Percentiles rank a stretch among this genome's conserved stretches.
Conservation (phyloP, 2,888 invertebrate genomes). For the Caenorhabditis japonica region DNA sequence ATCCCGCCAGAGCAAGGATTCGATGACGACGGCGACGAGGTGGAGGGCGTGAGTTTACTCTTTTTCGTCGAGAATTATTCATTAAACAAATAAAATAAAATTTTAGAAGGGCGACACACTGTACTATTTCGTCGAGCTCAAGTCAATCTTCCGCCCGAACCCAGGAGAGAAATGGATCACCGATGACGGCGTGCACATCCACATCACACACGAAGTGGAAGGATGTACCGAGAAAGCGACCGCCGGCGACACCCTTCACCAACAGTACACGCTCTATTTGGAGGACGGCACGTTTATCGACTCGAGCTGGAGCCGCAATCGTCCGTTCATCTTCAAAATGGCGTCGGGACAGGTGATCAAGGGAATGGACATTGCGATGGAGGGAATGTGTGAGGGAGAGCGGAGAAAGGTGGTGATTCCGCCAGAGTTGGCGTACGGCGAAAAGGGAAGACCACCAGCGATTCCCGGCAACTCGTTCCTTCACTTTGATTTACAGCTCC, state of each 20-base stretch:
- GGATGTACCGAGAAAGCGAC: conserved; percentile 68
- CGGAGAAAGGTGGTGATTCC: conserved; percentile 73
- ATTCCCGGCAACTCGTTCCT: conserved; percentile 74
- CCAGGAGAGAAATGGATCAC: conserved; percentile 75
- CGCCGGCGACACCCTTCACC: conserved; percentile 73
- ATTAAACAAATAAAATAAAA: neutral
- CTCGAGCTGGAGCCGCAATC: conserved; percentile 70
- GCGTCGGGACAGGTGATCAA: conserved; percentile 66
- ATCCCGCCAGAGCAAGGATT: conserved; percentile 74
- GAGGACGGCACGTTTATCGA: conserved; percentile 75
- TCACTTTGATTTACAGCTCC: conserved; percentile 73
- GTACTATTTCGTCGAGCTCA: conserved; percentile 76
- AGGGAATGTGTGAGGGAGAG: conserved; percentile 76
- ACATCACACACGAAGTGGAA: conserved; percentile 72
- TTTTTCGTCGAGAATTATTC: neutral
- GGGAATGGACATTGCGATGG: conserved; percentile 76
- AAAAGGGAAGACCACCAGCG: conserved; percentile 69
- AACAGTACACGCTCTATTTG: conserved; percentile 75
- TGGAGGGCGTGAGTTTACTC: conserved; percentile 41
- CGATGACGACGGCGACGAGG: conserved; percentile 68
- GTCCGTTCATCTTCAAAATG: conserved; percentile 74
- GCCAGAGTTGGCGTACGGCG: conserved; percentile 74
- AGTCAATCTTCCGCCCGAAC: conserved; percentile 75
- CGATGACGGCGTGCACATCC: conserved; percentile 73
- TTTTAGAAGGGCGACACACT: conserved; percentile 69